Base-by-base conservation (phyloP, 2,797 vertebrate species). In the Linurgus olivaceus region DNA sequence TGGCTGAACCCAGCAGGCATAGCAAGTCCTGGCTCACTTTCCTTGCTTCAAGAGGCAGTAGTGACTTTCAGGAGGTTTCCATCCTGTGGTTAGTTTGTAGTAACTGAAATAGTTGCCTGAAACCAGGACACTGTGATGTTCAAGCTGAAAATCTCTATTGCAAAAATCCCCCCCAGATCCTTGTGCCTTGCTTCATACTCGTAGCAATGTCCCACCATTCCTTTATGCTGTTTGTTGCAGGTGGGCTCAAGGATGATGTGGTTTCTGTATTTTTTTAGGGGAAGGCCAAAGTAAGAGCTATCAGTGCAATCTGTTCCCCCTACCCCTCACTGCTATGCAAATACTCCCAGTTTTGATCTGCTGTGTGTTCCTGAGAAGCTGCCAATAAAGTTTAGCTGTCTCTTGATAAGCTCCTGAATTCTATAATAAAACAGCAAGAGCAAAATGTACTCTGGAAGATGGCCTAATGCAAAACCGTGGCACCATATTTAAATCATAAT, bases 371-470 rank as follows among this genome's bases (percentile, higher is more conserved):
- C 68, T 77, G 73, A 77, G 85, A 75, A 73, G 37, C 70, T 94
- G 84, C 58, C 72, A 89, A n/a, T 38, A 57, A 82, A 94, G 44
- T 91, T 94, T 81, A 88, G 37, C 66, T 78, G 44, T 77, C 47
- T 90, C 66, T 80, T 3, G 4, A 88, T 94, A 93, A 96, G 85
- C 54, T 93, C 55, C 82, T 76, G 91, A 93, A 86, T 68, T 84
- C 76, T 84, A 9, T 52, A 93, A 95, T 71, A 80, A 79, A 93
- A 81, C 23, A 87, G 52, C 29, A 74, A 91, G 85, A 95, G 71
- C 94, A 93, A 94, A 93, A 96, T 93, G 91, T 88, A 84, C 93
- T 83, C 70, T 95, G 93, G 92, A 96, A 94, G 40, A 77, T 35
- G 59, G 87, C 82, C 89, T 86, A 93, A 81, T 70, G 76, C 28